A percentile compares a stretch with the other conserved stretches of the same genome.
Evolutionary conservation across 2,797 vertebrate genomes (phyloP).

Genomic region (Scolopax bukidnonensis): DNA sequence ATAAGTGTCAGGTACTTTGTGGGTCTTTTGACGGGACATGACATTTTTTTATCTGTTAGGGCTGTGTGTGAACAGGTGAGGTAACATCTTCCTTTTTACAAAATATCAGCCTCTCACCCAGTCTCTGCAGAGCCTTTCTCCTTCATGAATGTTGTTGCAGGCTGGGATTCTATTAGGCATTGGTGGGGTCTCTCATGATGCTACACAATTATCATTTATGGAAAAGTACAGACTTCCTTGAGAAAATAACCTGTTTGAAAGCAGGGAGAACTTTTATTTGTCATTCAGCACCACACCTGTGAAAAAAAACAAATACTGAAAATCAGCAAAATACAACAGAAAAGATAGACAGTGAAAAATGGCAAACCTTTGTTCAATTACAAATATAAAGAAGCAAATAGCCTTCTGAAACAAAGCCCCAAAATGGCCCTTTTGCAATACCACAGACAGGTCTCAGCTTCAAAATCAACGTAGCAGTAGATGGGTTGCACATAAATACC

Average conservation of each 20-base stretch:
- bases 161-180: not conserved
- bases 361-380: slow-evolving; percentile 54
- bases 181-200: not conserved
- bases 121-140: not conserved
- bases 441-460: not conserved
- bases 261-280: slow-evolving; percentile 14
- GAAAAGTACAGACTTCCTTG: not conserved
- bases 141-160: not conserved
- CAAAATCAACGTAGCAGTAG: slow-evolving; percentile 35
- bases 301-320: slow-evolving; percentile 42
- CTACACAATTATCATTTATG: not conserved
- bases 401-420: not conserved
- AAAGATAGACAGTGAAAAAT: slow-evolving; percentile 50
- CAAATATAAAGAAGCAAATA: slow-evolving; percentile 16
- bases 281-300: slow-evolving; percentile 5
- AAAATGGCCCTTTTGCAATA: not conserved
- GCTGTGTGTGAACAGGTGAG: not conserved
- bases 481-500: slow-evolving; percentile 42
- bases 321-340: slow-evolving; percentile 48
- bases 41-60: not conserved
- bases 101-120: not conserved
- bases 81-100: not conserved
- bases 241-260: slow-evolving; percentile 20
- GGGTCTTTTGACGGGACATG: not conserved
- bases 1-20: not conserved